Conservation (phyloP, 2,113 vertebrate genomes). For the Talpa occidentalis region DNA sequence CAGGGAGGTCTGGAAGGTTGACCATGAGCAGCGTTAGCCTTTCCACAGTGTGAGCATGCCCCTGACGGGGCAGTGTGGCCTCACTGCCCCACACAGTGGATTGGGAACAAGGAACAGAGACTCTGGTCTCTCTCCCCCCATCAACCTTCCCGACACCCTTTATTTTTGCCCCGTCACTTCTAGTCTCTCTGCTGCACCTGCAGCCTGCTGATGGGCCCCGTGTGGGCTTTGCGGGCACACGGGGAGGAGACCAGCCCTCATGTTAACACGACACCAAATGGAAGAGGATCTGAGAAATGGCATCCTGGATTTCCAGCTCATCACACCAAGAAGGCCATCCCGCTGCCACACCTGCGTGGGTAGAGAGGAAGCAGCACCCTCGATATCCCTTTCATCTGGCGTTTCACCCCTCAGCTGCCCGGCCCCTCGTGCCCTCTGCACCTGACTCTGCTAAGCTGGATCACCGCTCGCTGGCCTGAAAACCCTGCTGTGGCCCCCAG, state of each 20-base stretch:
- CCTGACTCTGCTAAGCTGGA: rapidly evolving
- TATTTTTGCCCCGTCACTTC: not conserved
- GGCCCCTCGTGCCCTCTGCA: not conserved
- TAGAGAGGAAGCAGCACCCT: not conserved
- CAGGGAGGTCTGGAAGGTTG: rapidly evolving
- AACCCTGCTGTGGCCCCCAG: not conserved
- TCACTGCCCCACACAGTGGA: too few species aligned
- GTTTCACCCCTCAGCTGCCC: not conserved
- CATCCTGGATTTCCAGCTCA: not conserved
- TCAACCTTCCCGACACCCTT: rapidly evolving
- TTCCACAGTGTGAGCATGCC: not conserved
- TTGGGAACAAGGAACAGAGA: rapidly evolving
- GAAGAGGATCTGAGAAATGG: rapidly evolving
- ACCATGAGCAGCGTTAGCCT: rapidly evolving
- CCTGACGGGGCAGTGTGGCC: too few species aligned
- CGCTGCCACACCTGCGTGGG: too few species aligned
- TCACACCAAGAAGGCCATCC: too few species aligned
- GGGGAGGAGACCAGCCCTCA: rapidly evolving
- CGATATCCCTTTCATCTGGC: rapidly evolving
- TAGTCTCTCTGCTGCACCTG: not conserved
- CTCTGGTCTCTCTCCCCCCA: not conserved
- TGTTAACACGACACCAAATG: rapidly evolving
- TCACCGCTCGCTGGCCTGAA: not conserved
- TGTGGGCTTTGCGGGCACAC: too few species aligned
- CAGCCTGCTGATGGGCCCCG: rapidly evolving